Conservation (phyloP, 2,113 vertebrate species). For the Caretta caretta region DNA sequence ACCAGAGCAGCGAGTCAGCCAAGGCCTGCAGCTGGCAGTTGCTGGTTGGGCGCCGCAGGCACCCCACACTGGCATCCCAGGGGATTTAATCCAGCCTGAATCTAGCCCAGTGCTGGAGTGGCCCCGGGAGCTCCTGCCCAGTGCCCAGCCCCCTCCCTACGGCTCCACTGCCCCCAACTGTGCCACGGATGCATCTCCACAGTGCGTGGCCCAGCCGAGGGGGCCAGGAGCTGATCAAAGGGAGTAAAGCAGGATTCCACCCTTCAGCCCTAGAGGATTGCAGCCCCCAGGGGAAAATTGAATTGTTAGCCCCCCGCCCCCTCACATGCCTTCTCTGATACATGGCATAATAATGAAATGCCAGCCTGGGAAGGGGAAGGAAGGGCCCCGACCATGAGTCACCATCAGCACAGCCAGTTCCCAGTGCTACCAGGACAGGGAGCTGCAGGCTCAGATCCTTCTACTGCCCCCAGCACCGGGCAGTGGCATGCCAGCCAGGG, state of each 20-base stretch:
- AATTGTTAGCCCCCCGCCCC: not conserved
- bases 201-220: not conserved
- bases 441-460: not conserved
- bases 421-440: not conserved
- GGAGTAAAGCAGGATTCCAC: not conserved
- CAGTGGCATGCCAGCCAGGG: not conserved
- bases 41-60: no score
- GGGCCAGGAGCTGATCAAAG: not conserved
- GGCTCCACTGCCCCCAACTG: accelerated
- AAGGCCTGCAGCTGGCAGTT: not conserved
- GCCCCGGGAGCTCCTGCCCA: no score
- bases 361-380: not conserved
- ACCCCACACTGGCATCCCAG: no score
- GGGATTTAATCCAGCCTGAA: no score
- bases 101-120: not conserved
- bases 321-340: no score
- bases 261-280: not conserved
- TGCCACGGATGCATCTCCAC: no score
- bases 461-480: not conserved
- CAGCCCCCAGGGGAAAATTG: not conserved
- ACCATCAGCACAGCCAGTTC: not conserved
- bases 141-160: not conserved
- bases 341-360: not conserved
- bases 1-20: not conserved
- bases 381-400: not conserved